Conservation (phyloP, 2,888 invertebrate species). For the Norana najaformis region DNA sequence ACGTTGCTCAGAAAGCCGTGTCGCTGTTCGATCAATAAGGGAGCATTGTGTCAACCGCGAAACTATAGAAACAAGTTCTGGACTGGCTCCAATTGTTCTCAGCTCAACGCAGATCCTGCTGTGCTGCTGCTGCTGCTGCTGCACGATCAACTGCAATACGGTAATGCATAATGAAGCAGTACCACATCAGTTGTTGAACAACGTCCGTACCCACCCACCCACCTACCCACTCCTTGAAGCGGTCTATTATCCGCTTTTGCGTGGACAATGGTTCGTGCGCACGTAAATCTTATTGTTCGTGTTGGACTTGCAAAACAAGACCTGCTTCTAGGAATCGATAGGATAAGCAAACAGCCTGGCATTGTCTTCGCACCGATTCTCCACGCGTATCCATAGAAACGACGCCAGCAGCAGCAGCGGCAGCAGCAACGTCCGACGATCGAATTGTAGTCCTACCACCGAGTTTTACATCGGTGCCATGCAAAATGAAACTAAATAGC, state of each 20-base stretch:
- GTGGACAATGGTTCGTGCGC: neutral
- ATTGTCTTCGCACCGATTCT: neutral
- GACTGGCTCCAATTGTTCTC: neutral
- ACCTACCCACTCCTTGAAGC: neutral
- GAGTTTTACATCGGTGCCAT: neutral
- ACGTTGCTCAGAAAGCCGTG: neutral
- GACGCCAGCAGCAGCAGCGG: neutral
- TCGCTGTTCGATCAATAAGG: neutral
- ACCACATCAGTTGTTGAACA: neutral
- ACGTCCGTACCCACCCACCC: neutral
- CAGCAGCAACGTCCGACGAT: neutral
- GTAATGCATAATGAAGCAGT: neutral
- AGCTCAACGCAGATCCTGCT: neutral
- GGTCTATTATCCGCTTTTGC: neutral
- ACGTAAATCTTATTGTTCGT: neutral
- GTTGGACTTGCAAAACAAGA: neutral
- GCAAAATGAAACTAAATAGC: neutral
- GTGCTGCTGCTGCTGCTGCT: neutral
- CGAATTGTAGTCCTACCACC: neutral
- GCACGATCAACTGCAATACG: neutral
- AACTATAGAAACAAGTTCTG: neutral
- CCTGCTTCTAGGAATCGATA: neutral
- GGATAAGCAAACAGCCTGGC: neutral
- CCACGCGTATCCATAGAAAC: neutral
- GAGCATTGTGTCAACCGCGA: neutral